phyloP scores from a whole-genome alignment of 1,140 invertebrate species.

The Drosophila suzukii region DNA sequence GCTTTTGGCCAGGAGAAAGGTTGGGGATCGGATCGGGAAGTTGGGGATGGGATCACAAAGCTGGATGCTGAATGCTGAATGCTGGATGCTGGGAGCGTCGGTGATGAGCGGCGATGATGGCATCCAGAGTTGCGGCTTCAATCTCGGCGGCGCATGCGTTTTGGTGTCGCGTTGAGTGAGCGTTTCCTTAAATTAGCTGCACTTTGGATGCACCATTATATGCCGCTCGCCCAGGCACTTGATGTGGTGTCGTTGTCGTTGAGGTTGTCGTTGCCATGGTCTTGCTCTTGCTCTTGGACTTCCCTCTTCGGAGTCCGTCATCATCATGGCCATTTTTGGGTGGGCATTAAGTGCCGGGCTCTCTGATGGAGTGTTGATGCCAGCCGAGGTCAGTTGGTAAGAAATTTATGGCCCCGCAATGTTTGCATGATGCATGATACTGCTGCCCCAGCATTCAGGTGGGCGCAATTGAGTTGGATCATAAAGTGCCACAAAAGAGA shows the following conservation, averaged over 20 bases:
- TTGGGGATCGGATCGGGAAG: neutral
- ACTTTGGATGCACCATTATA: constrained; percentile 67
- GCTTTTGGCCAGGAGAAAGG: constrained; percentile 37
- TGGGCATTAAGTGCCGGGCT: constrained; percentile 74
- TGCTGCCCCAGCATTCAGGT: constrained; percentile 54
- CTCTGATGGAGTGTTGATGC: constrained; percentile 79
- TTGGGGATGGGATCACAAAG: neutral
- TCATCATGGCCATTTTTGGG: constrained; percentile 72
- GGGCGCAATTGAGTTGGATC: constrained; percentile 63
- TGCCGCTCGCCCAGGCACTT: constrained; percentile 42
- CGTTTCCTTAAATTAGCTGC: constrained; percentile 82
- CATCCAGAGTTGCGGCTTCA: constrained; percentile 33
- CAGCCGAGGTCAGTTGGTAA: constrained; percentile 56
- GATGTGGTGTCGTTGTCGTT: constrained; percentile 36
- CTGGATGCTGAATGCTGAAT: neutral
- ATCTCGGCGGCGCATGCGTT: constrained; percentile 46
- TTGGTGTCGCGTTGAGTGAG: constrained; percentile 59
- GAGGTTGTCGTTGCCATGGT: constrained; percentile 11
- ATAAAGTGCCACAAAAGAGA: constrained; percentile 48
- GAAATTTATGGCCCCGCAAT: constrained; percentile 59
- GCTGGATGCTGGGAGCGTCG: constrained; percentile 14
- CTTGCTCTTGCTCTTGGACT: constrained; percentile 15
- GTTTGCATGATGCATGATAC: constrained; percentile 57
- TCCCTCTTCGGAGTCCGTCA: constrained; percentile 19
- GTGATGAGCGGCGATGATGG: constrained; percentile 10